Percentiles rank a stretch among this genome's conserved stretches.
These are phyloP conservation scores for Drosophila equinoxialis DNA, from an alignment of 1,140 invertebrate genomes.

Conservation along the genomic window DNA sequence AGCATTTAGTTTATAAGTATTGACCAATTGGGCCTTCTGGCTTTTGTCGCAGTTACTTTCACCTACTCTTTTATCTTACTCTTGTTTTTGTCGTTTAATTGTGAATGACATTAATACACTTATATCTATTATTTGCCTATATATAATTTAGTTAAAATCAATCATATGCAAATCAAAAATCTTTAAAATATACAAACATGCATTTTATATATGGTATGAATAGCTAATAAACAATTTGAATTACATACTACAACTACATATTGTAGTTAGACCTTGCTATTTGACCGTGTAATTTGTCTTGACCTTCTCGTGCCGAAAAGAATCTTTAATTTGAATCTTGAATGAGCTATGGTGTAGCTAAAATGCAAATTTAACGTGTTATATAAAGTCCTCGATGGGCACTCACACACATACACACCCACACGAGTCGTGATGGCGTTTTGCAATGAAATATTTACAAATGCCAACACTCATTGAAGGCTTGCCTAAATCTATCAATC, in stretches of 20 bases:
- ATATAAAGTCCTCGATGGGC: conserved; percentile 31
- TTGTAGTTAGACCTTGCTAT: conserved; percentile 30
- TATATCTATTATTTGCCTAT: conserved; percentile 37
- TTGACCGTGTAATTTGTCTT: conserved; percentile 60
- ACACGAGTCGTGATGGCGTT: conserved; percentile 2
- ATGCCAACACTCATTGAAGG: conserved; percentile 56
- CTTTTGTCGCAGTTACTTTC: conserved; percentile 8
- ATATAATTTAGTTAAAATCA: conserved; percentile 63
- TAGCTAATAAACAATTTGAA: conserved; percentile 78
- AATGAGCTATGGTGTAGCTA: conserved; percentile 30
- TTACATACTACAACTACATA: conserved; percentile 35
- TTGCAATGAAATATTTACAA: conserved; percentile 66
- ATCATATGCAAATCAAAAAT: conserved; percentile 60
- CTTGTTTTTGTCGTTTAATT: conserved; percentile 5
- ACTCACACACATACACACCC: background rate
- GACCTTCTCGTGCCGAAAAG: conserved; percentile 67
- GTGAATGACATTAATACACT: conserved; percentile 12
- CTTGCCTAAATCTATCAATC: conserved; percentile 58
- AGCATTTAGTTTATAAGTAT: conserved; percentile 66
- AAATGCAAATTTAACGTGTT: conserved; percentile 55
- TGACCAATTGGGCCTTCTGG: conserved; percentile 47
- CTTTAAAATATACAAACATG: conserved; percentile 54
- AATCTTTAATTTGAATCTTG: conserved; percentile 57
- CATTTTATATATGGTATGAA: conserved; percentile 67
- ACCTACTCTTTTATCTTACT: background rate